Conservation (phyloP, 2,113 vertebrate species). For the Calidris pygmaea region DNA sequence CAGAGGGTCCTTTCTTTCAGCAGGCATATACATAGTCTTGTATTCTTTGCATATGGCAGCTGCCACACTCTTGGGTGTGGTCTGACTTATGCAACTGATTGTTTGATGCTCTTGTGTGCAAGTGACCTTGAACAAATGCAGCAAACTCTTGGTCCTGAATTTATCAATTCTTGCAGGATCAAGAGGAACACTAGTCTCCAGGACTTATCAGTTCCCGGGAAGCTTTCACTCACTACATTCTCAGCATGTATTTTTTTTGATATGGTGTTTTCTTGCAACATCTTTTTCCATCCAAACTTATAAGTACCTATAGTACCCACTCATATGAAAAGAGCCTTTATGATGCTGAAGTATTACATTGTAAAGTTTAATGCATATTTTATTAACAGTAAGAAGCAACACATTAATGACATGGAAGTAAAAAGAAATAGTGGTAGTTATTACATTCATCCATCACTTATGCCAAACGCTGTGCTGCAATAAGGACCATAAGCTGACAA, state of each 20-base stretch:
- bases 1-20: background rate
- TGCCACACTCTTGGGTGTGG: background rate
- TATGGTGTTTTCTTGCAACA: background rate
- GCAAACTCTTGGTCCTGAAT: background rate
- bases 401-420: background rate
- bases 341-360: background rate
- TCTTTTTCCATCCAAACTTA: background rate
- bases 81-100: background rate
- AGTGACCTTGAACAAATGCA: background rate
- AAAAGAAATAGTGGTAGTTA: background rate
- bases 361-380: background rate
- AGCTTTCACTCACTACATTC: background rate
- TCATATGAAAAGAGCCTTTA: background rate
- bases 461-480: background rate
- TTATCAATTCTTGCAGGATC: background rate
- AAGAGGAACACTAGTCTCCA: background rate
- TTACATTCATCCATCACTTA: background rate
- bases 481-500: background rate
- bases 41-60: background rate
- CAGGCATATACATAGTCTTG: background rate
- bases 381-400: background rate
- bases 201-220: background rate
- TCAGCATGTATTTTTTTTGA: background rate
- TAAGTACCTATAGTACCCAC: background rate
- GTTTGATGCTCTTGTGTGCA: background rate